Conservation (phyloP, 1,140 invertebrate genomes). For the Plectus sambesii region DNA sequence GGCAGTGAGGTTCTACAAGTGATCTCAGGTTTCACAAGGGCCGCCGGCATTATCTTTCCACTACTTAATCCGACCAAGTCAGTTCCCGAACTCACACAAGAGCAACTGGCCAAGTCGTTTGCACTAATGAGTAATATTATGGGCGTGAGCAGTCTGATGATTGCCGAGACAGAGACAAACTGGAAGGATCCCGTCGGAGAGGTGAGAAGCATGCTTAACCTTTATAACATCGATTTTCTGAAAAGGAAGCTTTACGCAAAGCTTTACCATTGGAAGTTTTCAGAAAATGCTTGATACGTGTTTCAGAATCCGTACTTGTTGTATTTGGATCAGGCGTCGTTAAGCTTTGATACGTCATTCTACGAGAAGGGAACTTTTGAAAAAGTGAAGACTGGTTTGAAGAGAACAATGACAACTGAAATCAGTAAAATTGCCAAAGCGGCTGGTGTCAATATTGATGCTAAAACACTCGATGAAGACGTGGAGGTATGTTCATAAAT, state of each 20-base stretch:
- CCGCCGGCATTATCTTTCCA: constrained; percentile 8
- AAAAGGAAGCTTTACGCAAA: too few species aligned
- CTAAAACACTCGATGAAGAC: constrained; percentile 5
- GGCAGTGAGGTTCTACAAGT: constrained; percentile 8
- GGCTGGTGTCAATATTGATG: neutral
- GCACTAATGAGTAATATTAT: constrained; percentile 8
- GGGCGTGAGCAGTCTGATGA: constrained; percentile 2
- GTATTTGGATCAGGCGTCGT: constrained; percentile 1
- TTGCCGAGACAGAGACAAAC: constrained; percentile 5
- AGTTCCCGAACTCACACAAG: constrained; percentile 6
- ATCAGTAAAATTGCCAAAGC: constrained; percentile 6
- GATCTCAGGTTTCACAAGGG: constrained; percentile 2
- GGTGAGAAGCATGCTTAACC: too few species aligned
- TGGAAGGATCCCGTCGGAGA: constrained; percentile 2
- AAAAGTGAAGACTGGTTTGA: neutral
- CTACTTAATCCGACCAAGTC: constrained; percentile 5
- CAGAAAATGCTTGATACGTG: too few species aligned
- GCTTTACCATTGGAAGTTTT: too few species aligned
- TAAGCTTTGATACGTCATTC: constrained; percentile 4
- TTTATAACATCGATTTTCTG: too few species aligned
- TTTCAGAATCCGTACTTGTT: constrained; percentile 1
- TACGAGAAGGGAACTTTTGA: constrained; percentile 8
- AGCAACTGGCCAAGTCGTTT: constrained; percentile 1
- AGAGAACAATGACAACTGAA: constrained; percentile 5
- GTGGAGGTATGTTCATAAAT: too few species aligned